Conservation (phyloP, 2,888 invertebrate species). For the Latrodectus elegans region DNA sequence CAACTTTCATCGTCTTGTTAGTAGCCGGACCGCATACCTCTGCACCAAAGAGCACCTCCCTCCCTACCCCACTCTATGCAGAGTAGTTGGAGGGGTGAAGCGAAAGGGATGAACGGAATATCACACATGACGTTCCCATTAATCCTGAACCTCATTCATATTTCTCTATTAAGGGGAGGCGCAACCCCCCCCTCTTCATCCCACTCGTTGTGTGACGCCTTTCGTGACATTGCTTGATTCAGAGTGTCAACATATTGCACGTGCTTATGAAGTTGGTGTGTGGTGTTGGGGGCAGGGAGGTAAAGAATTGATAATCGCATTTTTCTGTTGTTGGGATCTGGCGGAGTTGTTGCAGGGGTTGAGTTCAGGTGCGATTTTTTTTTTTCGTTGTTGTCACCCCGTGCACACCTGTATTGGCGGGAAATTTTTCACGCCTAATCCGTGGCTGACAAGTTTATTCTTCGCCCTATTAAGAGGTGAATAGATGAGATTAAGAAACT, state of each 20-base stretch:
- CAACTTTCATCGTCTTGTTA: conserved; percentile 68
- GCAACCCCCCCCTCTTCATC: conserved; percentile 1
- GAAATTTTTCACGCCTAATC: conserved; percentile 60
- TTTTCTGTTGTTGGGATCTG: conserved; percentile 12
- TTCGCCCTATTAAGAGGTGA: conserved; percentile 36
- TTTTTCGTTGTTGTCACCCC: conserved; percentile 15
- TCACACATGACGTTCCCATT: conserved; percentile 61
- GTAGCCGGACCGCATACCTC: conserved; percentile 67
- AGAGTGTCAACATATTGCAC: conserved; percentile 66
- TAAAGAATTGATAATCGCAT: conserved; percentile 14
- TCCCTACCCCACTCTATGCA: neutral
- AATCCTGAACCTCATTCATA: conserved; percentile 61
- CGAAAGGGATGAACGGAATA: conserved; percentile 35
- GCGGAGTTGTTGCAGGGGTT: conserved; percentile 23
- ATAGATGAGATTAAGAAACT: conserved; percentile 17
- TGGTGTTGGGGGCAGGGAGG: conserved; percentile 14
- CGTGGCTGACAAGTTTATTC: conserved; percentile 53
- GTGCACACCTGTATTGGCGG: conserved; percentile 50
- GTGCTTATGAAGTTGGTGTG: conserved; percentile 22
- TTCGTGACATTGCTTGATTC: conserved; percentile 44
- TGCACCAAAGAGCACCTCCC: conserved; percentile 27
- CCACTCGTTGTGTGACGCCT: conserved; percentile 39
- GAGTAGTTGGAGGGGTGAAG: neutral
- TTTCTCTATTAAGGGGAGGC: conserved; percentile 58
- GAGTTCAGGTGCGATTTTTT: conserved; percentile 48